Evolutionary conservation across 2,797 vertebrate genomes (phyloP).

Genomic region (Acridotheres tristis): DNA sequence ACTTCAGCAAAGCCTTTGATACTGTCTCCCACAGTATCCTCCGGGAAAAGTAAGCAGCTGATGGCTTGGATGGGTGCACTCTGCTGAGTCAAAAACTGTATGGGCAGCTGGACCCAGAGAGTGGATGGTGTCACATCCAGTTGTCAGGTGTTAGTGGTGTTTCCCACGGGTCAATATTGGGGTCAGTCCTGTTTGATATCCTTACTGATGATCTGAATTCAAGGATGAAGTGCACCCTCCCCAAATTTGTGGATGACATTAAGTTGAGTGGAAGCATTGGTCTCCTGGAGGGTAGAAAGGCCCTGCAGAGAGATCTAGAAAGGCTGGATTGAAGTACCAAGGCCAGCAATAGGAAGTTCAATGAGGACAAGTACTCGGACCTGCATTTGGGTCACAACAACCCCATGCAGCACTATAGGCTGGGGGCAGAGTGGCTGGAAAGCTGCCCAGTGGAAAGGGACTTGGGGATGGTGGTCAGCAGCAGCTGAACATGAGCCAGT

Average conservation of each 20-base stretch:
- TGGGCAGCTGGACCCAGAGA: neutral
- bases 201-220: neutral
- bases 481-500: neutral
- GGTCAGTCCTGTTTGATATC: neutral
- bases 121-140: neutral
- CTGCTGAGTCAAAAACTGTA: neutral
- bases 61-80: neutral
- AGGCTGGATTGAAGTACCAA: neutral
- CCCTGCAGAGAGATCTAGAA: neutral
- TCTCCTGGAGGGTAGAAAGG: neutral
- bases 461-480: neutral
- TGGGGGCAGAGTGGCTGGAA: neutral
- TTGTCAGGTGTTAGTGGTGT: neutral
- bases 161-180: neutral
- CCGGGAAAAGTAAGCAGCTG: neutral
- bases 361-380: neutral
- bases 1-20: neutral
- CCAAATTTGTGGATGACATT: neutral
- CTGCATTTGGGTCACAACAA: neutral
- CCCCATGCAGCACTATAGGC: accelerated
- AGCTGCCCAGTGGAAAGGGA: accelerated
- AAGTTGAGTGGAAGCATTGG: neutral
- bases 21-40: neutral
- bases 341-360: no score
- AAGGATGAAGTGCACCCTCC: neutral